Evolutionary conservation across 2,113 vertebrate species (phyloP).

Genomic region (Otis tarda): DNA sequence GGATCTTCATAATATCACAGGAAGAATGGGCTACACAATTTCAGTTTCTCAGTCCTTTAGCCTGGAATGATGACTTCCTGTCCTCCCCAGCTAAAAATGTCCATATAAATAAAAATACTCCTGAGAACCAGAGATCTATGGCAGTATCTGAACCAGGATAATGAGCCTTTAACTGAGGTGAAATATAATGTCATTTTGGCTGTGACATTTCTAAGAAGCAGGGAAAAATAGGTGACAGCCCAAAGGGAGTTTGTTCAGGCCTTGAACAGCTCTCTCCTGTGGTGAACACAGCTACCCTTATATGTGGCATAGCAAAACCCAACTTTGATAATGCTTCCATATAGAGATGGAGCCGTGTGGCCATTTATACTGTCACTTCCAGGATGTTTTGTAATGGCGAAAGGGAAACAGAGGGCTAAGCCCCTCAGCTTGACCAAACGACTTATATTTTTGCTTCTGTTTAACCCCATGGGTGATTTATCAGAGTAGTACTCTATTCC

Average conservation of each 20-base stretch:
- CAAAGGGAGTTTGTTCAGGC: not conserved
- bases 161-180: not conserved
- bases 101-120: not conserved
- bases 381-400: not conserved
- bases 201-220: not conserved
- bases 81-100: not conserved
- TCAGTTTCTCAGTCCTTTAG: not conserved
- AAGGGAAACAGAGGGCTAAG: not conserved
- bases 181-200: not conserved
- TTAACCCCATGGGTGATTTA: not conserved
- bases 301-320: fast-evolving
- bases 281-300: not conserved
- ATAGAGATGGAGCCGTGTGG: not conserved
- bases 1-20: not conserved
- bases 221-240: not conserved
- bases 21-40: not conserved
- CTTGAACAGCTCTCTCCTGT: not conserved
- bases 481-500: not conserved
- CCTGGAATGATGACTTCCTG: not conserved
- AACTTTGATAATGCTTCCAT: not conserved
- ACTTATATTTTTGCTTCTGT: not conserved
- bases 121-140: not conserved
- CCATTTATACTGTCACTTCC: not conserved
- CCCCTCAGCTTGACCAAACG: not conserved
- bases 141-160: not conserved